Evolutionary conservation across 2,797 vertebrate species (phyloP).

Genomic region (Cirrhinus molitorella): DNA sequence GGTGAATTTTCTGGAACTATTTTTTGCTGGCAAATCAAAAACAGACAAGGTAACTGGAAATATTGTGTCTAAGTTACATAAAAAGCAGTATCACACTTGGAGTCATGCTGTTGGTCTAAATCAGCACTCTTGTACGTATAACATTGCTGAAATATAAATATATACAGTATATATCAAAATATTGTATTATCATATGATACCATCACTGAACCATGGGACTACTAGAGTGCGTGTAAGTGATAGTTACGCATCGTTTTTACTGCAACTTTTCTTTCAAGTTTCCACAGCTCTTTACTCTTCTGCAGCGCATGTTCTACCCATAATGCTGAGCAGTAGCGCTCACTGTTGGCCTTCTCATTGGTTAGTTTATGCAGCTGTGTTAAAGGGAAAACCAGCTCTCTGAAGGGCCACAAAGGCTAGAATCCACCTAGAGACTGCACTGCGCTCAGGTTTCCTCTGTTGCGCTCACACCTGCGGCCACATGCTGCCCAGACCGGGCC

Average conservation of each 20-base stretch:
- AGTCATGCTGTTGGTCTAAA: neutral
- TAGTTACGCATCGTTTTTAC: neutral
- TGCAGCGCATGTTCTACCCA: neutral
- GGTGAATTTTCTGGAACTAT: neutral
- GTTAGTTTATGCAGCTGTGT: conserved; percentile 45
- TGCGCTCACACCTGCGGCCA: conserved; percentile 22
- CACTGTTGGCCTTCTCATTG: conserved; percentile 10
- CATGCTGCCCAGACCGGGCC: conserved; percentile 28
- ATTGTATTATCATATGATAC: neutral
- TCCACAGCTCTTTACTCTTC: conserved; percentile 18
- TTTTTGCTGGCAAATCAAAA: neutral
- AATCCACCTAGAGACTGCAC: conserved; percentile 32
- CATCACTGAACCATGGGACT: conserved; percentile 11
- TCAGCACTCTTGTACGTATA: neutral
- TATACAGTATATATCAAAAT: neutral
- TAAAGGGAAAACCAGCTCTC: conserved; percentile 16
- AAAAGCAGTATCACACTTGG: neutral
- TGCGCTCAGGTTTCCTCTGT: conserved; percentile 15
- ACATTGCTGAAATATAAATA: neutral
- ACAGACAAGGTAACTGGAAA: neutral
- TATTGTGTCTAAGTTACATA: neutral
- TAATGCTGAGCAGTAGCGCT: neutral
- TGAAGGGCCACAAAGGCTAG: conserved; percentile 9
- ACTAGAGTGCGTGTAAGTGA: neutral
- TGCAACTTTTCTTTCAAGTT: conserved; percentile 4